Base-by-base conservation (phyloP, 2,797 vertebrate genomes). In the Tolypeutes matacus region DNA sequence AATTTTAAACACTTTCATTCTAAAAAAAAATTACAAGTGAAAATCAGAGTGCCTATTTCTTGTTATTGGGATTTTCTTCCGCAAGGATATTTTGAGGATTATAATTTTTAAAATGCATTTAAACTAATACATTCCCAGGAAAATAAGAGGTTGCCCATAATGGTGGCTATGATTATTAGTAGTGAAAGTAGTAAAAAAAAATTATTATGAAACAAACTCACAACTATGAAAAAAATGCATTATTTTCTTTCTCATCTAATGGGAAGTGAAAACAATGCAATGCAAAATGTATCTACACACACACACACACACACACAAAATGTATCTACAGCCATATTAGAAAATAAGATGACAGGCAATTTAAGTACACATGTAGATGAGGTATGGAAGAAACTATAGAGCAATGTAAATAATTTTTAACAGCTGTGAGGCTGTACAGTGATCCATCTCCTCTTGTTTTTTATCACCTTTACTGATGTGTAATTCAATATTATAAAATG, bases 321-420 rank as follows among this genome's bases (percentile, higher is more conserved):
- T 58, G 5, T 58, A 65, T 53, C 13, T 83, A 17, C 58, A 49
- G 7, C 49, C 75, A 69, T 49, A 39, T n/a, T 75, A 88, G 64
- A 77, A 81, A 82, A 60, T 86, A 39, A 49, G 5, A 70, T 42
- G 2, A 64, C 7, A 36, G 20, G 2, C 21, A 77, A 84, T 64
- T 25, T 56, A 77, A 5, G 34, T 21, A 72, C 49, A 65, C 2
- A 21, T 51, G 5, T 27, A 80, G 11, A 84, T 46, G 9, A 83
- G 10, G 13, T 73, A 13, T 84, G 5, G 27, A 62, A 73, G 15
- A 86, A 42, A 34, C 15, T 76, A 62, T 25, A 67, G 13, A 87
- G n/a, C 85, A 70, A 51, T 70, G 4, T n/a, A 70, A 92, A 65
- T 72, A 20, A 64, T 90, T 93, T 83, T 56, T 56, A 81, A 29